These are phyloP conservation scores for Chrysolina oricalcia DNA, from an alignment of 2,888 invertebrate genomes.

Conservation along the genomic window DNA sequence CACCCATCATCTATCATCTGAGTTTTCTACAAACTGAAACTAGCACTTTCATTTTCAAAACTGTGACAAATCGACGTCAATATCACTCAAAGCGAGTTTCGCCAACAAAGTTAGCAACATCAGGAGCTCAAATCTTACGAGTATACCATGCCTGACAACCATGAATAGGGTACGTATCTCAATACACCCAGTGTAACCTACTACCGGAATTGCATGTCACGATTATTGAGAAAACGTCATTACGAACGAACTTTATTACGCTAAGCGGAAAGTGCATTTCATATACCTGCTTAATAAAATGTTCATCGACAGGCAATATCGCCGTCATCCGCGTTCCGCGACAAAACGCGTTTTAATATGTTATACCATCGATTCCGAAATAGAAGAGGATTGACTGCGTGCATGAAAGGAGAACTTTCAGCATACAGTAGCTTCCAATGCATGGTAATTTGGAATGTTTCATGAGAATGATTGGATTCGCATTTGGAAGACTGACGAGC, in stretches of 20 bases:
- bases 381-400: not conserved
- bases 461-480: not conserved
- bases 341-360: not conserved
- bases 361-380: conserved; percentile 11
- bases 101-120: too few relatives aligned
- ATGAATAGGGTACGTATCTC: not conserved
- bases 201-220: not conserved
- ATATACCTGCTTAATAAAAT: not conserved
- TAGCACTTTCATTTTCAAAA: too few relatives aligned
- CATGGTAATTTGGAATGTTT: not conserved
- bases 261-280: not conserved
- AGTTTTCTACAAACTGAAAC: too few relatives aligned
- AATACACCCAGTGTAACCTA: not conserved
- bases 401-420: not conserved
- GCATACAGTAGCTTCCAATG: not conserved
- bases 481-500: not conserved
- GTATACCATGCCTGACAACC: too few relatives aligned
- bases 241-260: not conserved
- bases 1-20: too few relatives aligned
- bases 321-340: conserved; percentile 6
- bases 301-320: not conserved
- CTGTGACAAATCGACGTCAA: too few relatives aligned
- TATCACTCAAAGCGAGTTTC: too few relatives aligned
- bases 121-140: too few relatives aligned
- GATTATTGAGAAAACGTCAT: conserved; percentile 7